Percentiles rank a stretch among this genome's conserved stretches.
phyloP scores from a whole-genome alignment of 2,113 vertebrate species.

The Saccopteryx leptura region DNA sequence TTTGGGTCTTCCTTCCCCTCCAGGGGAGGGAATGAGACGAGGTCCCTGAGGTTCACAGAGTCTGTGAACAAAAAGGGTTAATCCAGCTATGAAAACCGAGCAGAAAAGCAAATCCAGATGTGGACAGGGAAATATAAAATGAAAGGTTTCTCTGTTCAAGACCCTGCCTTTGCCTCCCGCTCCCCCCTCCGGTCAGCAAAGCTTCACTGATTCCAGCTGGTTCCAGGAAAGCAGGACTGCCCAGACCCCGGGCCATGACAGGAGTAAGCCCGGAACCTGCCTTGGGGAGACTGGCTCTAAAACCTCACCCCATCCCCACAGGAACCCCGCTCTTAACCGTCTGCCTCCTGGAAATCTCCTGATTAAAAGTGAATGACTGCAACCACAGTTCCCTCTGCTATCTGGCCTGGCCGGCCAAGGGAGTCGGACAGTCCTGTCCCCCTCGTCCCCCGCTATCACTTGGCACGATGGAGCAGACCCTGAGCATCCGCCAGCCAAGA shows the following conservation, averaged over 20 bases:
- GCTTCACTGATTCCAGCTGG: neutral
- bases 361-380: neutral
- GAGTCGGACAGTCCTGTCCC: neutral
- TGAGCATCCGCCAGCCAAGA: neutral
- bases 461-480: neutral
- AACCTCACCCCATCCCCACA: neutral
- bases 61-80: conserved; percentile 34
- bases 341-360: neutral
- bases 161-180: neutral
- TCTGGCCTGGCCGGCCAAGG: neutral
- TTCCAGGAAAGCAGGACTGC: neutral
- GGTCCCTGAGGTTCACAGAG: neutral
- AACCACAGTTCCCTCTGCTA: no score
- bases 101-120: conserved; percentile 44
- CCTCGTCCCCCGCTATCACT: neutral
- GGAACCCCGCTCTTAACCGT: neutral
- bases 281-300: neutral
- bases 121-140: neutral
- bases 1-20: neutral
- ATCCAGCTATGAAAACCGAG: neutral
- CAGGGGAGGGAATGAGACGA: neutral
- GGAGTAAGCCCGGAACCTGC: neutral
- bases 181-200: neutral
- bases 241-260: neutral
- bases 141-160: conserved; percentile 58